Evolutionary conservation across 2,888 invertebrate species (phyloP), one percentile per base, ranked within the genome.

Genomic region (Deroplatys truncata): DNA sequence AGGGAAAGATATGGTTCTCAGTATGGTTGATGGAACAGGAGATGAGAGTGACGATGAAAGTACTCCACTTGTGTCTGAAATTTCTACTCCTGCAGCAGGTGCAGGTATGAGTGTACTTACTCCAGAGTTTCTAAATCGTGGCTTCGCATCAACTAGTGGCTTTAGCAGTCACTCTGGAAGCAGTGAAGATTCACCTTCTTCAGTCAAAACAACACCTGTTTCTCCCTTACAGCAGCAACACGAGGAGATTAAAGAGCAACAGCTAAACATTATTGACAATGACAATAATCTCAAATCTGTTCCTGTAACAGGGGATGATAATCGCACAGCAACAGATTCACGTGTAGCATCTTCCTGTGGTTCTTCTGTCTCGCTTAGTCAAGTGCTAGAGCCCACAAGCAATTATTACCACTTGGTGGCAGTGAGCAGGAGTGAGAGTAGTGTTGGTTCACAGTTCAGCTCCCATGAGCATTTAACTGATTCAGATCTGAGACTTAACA

Each of bases 41-140:
- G 91, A 91, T 82, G 93, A 93, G 90, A 94, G 95, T 92, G 96
- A 96, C 92, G 96, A 96, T 92, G 97, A 97, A 92, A 95, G 95
- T 91, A 96, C 96, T 3, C 96, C 96, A 89, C 94, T 96, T 90
- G 96, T 96, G 13, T 94, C 94, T 15, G 94, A 94, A 90, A 92
- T 93, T 89, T 93, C 93, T 9, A 93, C 93, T 0, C 93, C 93
- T 2, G 92, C 92, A 28, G 88, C 88, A 25, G 56, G 28, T 35
- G 28, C 31, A 28, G 82, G 84, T 15, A 31, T 85, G n/a, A 86
- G 35, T 86, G 35, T 82, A 15, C 28, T 28, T 15, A 28, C 88
- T 8, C 28, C 84, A 72, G 85, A 87, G 13, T 90, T 90, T 56
- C 31, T 89, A 9, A 90, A 90, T 56, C 84, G 89, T 28, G 91